Conservation (phyloP, 2,888 invertebrate genomes). For the Epinotia brunnichana region DNA sequence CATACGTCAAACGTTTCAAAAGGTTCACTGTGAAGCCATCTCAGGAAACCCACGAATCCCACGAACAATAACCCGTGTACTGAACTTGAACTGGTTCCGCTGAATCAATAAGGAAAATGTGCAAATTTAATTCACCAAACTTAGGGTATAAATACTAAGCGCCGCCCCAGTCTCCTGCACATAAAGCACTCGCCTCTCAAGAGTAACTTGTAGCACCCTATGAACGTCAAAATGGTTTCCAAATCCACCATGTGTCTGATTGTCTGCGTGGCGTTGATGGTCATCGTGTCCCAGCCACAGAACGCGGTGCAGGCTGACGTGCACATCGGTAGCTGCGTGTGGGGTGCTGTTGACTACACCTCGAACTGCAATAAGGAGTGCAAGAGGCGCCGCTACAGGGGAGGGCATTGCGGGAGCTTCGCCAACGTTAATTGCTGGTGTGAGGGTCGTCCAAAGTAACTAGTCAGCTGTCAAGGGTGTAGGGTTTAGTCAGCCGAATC, state of each 20-base stretch:
- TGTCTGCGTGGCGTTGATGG: slow-evolving; percentile 51
- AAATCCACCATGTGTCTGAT: slow-evolving; percentile 38
- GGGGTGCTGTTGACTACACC: slow-evolving; percentile 54
- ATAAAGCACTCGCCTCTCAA: not conserved
- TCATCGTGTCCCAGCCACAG: slow-evolving; percentile 51
- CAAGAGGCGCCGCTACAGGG: slow-evolving; percentile 48
- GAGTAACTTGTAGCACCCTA: not conserved
- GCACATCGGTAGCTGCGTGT: slow-evolving; percentile 54
- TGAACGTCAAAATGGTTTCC: slow-evolving; percentile 5
- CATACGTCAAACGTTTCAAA: too few species aligned
- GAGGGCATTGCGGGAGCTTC: slow-evolving; percentile 53
- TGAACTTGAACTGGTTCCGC: not conserved
- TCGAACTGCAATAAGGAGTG: slow-evolving; percentile 54
- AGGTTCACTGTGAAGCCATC: not conserved
- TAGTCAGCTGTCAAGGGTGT: not conserved
- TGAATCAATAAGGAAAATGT: not conserved
- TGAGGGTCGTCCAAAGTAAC: not conserved
- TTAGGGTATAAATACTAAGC: slow-evolving; percentile 6
- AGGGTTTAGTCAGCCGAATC: not conserved
- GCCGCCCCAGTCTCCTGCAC: not conserved
- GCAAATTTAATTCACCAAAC: not conserved
- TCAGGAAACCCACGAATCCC: not conserved
- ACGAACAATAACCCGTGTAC: not conserved
- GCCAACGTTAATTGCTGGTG: slow-evolving; percentile 43
- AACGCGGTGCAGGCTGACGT: slow-evolving; percentile 48